These are phyloP conservation scores for Gambusia yucatana DNA, from an alignment of 2,797 vertebrate genomes.

Conservation along the genomic window DNA sequence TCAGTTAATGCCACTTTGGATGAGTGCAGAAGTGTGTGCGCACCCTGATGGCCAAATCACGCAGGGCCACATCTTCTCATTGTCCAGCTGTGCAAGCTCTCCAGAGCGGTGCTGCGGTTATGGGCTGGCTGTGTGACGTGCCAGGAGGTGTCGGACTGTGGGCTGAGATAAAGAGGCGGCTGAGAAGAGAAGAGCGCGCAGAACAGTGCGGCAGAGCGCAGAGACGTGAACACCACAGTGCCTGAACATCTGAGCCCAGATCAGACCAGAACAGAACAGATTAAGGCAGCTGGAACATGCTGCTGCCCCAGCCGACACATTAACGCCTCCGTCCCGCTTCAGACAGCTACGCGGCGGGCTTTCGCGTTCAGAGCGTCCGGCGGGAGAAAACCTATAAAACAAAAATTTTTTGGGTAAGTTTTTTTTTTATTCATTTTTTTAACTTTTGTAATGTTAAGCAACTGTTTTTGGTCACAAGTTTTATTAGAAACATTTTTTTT, in stretches of 20 bases:
- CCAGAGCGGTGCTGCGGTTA: not conserved
- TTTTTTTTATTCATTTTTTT: not conserved
- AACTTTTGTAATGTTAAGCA: not conserved
- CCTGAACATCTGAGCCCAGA: slow-evolving; percentile 3
- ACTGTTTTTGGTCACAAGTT: not conserved
- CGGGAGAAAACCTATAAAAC: not conserved
- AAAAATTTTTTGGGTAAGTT: slow-evolving; percentile 35
- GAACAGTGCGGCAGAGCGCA: slow-evolving; percentile 61
- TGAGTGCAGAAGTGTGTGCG: not conserved
- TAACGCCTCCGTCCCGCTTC: slow-evolving; percentile 14
- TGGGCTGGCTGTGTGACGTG: slow-evolving; percentile 81
- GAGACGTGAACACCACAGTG: not conserved
- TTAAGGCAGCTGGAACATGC: slow-evolving; percentile 48
- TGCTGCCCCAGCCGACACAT: slow-evolving; percentile 27
- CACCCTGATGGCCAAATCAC: not conserved
- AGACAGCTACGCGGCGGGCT: slow-evolving; percentile 9
- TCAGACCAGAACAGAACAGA: not conserved
- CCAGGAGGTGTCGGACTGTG: slow-evolving; percentile 74
- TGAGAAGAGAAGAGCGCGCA: slow-evolving; percentile 80
- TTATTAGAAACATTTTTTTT: not conserved
- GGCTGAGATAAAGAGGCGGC: slow-evolving; percentile 89
- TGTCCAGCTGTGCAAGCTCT: not conserved
- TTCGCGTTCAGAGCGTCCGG: not conserved
- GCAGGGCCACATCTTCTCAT: not conserved
- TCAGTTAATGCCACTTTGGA: not conserved